Evolutionary conservation across 2,888 invertebrate genomes (phyloP).

Genomic region (Eledone cirrhosa): DNA sequence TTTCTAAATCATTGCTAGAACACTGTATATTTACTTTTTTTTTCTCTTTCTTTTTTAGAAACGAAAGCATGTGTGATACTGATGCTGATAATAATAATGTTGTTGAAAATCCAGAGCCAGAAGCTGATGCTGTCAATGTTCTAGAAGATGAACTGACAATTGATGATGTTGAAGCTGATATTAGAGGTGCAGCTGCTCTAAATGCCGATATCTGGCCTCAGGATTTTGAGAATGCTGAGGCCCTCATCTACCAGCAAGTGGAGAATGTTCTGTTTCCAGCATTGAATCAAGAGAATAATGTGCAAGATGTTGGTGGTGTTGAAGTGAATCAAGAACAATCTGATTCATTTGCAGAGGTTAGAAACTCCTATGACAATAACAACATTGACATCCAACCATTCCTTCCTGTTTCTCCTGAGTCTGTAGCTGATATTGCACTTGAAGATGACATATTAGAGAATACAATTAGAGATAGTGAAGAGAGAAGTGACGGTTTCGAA

Average conservation of each 20-base stretch:
- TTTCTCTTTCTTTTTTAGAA: neutral
- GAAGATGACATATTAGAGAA: conserved; percentile 17
- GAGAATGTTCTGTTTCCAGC: too few species aligned
- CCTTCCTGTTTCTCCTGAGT: neutral
- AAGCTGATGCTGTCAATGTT: conserved; percentile 14
- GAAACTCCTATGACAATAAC: too few species aligned
- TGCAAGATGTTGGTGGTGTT: neutral
- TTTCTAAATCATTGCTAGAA: too few species aligned
- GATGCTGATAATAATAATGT: conserved; percentile 7
- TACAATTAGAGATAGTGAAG: neutral
- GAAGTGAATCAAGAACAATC: neutral
- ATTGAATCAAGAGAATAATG: too few species aligned
- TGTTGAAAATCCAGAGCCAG: conserved; percentile 25
- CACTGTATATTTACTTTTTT: neutral
- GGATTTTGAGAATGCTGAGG: too few species aligned
- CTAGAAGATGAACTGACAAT: neutral
- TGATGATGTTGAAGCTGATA: conserved; percentile 20
- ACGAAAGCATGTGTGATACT: conserved; percentile 28
- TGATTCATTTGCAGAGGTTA: too few species aligned
- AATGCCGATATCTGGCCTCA: too few species aligned
- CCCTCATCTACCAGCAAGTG: too few species aligned
- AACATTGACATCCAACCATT: too few species aligned
- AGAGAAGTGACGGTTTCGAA: conserved; percentile 40
- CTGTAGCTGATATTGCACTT: neutral
- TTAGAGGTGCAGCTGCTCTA: neutral